A percentile compares a stretch with the other conserved stretches of the same genome.
phyloP scores from a whole-genome alignment of 2,888 invertebrate genomes.

The Xiphydria camelus region DNA sequence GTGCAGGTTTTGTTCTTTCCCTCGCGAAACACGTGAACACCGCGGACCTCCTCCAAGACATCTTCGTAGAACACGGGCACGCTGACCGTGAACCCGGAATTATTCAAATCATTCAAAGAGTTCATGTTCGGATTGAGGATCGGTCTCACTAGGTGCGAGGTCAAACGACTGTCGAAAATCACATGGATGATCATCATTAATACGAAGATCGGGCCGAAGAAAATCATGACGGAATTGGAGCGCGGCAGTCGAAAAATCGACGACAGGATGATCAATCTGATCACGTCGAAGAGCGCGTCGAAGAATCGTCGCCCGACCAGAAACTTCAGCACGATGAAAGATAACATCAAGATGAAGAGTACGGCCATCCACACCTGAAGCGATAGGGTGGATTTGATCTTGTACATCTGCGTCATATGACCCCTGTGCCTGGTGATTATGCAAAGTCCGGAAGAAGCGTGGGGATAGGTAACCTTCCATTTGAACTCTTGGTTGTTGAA shows the following conservation, averaged over 20 bases:
- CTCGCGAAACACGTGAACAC: no score
- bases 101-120: conserved; percentile 15
- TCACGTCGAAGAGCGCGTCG: conserved; percentile 20
- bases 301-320: conserved; percentile 2
- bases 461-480: conserved; percentile 34
- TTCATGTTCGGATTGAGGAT: conserved; percentile 20
- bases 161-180: conserved; percentile 27
- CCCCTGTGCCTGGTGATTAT: conserved; percentile 21
- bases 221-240: conserved; percentile 13
- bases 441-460: conserved; percentile 26
- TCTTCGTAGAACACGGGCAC: no score
- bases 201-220: conserved; percentile 17
- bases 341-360: not conserved
- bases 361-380: conserved; percentile 1
- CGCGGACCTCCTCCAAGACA: no score
- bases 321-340: conserved; percentile 8
- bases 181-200: conserved; percentile 22
- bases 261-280: conserved; percentile 21
- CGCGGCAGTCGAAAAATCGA: conserved; percentile 18
- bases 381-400: conserved; percentile 19
- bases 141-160: conserved; percentile 22
- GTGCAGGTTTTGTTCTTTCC: no score
- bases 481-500: no score
- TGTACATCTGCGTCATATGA: conserved; percentile 18
- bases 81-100: no score